A percentile compares a stretch with the other conserved stretches of the same genome.
Evolutionary conservation across 1,140 invertebrate species (phyloP).

Genomic region (Aphidius gifuensis): DNA sequence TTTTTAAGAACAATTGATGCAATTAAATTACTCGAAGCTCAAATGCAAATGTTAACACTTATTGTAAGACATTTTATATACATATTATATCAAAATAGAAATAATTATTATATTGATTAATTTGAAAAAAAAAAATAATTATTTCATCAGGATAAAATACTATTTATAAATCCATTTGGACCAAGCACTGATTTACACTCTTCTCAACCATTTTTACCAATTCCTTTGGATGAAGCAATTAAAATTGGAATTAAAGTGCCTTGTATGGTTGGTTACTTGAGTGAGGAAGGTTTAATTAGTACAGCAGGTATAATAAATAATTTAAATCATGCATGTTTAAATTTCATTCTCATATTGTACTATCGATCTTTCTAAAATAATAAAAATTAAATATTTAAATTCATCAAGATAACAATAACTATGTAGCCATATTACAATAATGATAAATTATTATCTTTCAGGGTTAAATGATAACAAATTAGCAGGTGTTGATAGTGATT

Average conservation of each 20-base stretch:
- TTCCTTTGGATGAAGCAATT: slow-evolving; percentile 36
- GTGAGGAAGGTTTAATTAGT: slow-evolving; percentile 57
- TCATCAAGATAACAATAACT: too few relatives aligned
- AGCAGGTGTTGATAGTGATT: not conserved
- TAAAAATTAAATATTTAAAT: too few relatives aligned
- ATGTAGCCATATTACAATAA: too few relatives aligned
- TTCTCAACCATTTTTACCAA: slow-evolving; percentile 47
- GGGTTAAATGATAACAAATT: not conserved
- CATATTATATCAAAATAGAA: not conserved
- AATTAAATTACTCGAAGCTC: slow-evolving; percentile 19
- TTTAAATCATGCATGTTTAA: not conserved
- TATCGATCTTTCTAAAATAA: too few relatives aligned
- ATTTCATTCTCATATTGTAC: not conserved
- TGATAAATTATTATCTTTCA: not conserved
- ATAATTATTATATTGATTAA: slow-evolving; percentile 1
- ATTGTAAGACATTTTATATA: too few relatives aligned
- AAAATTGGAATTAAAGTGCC: slow-evolving; percentile 58
- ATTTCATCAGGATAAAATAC: slow-evolving; percentile 31
- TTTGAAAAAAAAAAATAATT: not conserved
- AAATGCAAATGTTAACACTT: slow-evolving; percentile 1
- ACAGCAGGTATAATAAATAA: slow-evolving; percentile 35
- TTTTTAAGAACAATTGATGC: slow-evolving; percentile 49
- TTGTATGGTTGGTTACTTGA: slow-evolving; percentile 60
- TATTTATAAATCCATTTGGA: slow-evolving; percentile 27
- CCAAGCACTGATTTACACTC: slow-evolving; percentile 40